Evolutionary conservation across 2,797 vertebrate genomes (phyloP).

Genomic region (Morelia viridis): DNA sequence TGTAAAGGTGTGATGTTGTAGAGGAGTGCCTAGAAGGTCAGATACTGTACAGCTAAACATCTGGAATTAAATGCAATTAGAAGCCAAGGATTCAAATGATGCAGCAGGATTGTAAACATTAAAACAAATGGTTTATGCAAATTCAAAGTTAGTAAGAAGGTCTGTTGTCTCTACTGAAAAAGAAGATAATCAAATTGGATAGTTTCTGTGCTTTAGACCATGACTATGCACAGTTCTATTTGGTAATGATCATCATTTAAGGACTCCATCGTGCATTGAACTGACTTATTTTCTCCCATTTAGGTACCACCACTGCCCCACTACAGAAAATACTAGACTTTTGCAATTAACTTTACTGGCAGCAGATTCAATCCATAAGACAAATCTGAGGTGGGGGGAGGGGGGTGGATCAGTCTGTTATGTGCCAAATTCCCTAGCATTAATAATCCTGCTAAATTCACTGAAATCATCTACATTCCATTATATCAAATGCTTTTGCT

Average conservation of each 20-base stretch:
- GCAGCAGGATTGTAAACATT: neutral
- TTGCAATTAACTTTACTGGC: conserved; percentile 16
- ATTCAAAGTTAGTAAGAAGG: neutral
- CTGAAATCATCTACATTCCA: neutral
- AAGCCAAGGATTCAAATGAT: neutral
- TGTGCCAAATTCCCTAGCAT: neutral
- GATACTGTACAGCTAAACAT: conserved; percentile 16
- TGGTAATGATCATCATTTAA: neutral
- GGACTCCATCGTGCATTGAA: neutral
- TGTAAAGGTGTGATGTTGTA: neutral
- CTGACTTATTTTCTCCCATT: neutral
- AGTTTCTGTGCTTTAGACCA: conserved; percentile 8
- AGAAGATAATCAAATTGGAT: conserved; percentile 12
- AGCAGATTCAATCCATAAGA: neutral
- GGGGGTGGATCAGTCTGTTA: neutral
- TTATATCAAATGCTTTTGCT: neutral
- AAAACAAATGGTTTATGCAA: conserved; percentile 18
- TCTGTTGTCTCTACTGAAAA: neutral
- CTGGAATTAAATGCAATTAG: conserved; percentile 18
- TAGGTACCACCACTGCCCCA: neutral
- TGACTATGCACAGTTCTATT: conserved; percentile 1
- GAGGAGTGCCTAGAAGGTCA: neutral
- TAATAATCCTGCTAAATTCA: neutral
- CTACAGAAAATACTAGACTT: conserved; percentile 5
- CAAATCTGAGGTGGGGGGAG: neutral